Conservation (phyloP, 2,797 vertebrate genomes). For the Danio tinwini region DNA sequence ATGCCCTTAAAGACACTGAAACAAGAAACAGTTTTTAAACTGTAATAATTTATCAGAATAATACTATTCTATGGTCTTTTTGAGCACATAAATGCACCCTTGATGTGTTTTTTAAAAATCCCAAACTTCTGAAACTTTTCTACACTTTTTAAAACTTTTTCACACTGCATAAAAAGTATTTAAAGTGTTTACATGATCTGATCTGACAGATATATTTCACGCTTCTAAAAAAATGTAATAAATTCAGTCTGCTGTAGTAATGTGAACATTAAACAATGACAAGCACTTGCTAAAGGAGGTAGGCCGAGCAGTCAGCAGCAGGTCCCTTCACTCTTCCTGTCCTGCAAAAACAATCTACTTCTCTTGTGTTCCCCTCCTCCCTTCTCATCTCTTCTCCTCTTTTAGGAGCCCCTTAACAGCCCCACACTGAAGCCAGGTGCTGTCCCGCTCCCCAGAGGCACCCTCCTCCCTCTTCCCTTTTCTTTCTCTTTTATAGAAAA, state of each 20-base stretch:
- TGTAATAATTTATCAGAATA: no score
- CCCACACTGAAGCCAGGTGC: conserved; percentile 76
- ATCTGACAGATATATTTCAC: neutral
- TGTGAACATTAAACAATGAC: conserved; percentile 1
- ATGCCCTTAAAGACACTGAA: no score
- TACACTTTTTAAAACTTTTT: no score
- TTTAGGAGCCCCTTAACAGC: conserved; percentile 66
- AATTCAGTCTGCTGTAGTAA: neutral
- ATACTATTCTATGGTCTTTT: no score
- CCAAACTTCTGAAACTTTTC: no score
- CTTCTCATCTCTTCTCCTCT: conserved; percentile 53
- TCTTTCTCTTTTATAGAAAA: conserved; percentile 72
- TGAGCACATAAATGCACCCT: no score
- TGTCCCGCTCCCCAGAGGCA: conserved; percentile 73
- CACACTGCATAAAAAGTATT: no score
- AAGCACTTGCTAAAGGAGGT: conserved; percentile 55
- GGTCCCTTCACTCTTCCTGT: conserved; percentile 22
- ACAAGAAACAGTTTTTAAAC: no score
- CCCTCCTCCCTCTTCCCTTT: conserved; percentile 71
- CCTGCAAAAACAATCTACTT: conserved; percentile 19
- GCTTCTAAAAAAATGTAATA: neutral
- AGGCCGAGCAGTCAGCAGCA: conserved; percentile 64
- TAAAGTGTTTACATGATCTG: no score
- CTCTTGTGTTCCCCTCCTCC: conserved; percentile 6
- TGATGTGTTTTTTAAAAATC: no score